Evolutionary conservation across 2,113 vertebrate genomes (phyloP).

Genomic region (Nyctibius bracteatus): DNA sequence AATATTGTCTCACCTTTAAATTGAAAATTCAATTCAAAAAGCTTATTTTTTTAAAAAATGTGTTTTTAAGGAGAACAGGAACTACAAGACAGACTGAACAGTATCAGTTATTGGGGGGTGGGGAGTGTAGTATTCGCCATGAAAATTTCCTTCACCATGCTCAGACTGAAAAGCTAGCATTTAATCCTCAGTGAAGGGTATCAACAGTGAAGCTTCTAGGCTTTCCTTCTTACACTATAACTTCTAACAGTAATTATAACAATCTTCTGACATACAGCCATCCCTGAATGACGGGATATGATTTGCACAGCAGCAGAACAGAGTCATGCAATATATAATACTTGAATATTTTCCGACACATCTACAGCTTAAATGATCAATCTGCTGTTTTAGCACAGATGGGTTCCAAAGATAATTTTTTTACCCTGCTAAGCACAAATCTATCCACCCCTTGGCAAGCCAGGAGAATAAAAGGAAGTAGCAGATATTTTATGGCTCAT

Average conservation of each 20-base stretch:
- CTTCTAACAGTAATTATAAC: background rate
- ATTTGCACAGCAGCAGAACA: background rate
- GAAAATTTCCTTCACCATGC: background rate
- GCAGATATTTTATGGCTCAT: slow-evolving; percentile 7
- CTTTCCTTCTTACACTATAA: background rate
- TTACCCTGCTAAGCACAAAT: slow-evolving; percentile 18
- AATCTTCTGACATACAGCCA: background rate
- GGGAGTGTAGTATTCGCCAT: background rate
- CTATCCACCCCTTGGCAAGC: background rate
- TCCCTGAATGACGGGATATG: background rate
- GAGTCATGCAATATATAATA: background rate
- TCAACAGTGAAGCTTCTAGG: background rate
- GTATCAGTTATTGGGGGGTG: background rate
- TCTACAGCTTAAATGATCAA: background rate
- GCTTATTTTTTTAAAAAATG: background rate
- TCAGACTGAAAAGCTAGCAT: background rate
- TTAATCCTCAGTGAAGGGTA: background rate
- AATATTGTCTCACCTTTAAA: background rate
- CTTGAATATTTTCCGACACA: background rate
- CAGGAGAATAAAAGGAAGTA: slow-evolving; percentile 9
- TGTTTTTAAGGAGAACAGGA: background rate
- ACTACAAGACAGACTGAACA: background rate
- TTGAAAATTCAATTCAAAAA: background rate
- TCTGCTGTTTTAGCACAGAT: background rate
- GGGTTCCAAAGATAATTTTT: background rate